These are phyloP conservation scores for Asteroscopus sphinx DNA, from an alignment of 2,888 invertebrate genomes.

Conservation along the genomic window DNA sequence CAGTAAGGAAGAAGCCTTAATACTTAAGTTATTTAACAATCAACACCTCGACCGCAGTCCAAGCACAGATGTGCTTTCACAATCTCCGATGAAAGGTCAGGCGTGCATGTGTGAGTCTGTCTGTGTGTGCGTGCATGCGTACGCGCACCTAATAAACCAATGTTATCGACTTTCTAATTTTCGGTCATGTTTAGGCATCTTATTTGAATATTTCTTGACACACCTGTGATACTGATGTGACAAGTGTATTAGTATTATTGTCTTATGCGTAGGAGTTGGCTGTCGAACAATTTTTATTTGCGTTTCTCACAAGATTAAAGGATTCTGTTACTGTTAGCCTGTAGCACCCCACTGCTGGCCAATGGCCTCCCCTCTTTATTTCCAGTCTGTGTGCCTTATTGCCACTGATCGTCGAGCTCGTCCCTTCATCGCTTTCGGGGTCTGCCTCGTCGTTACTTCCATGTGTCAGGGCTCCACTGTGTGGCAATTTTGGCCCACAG, in stretches of 20 bases:
- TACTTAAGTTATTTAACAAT: constrained; percentile 43
- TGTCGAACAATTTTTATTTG: constrained; percentile 10
- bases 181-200: constrained; percentile 58
- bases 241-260: constrained; percentile 42
- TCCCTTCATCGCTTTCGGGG: no score
- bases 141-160: constrained; percentile 64
- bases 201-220: constrained; percentile 51
- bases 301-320: constrained; percentile 7
- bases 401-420: no score
- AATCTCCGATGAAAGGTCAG: constrained; percentile 79
- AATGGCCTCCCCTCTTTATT: no score
- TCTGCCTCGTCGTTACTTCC: no score
- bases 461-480: no score
- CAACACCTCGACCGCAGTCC: constrained; percentile 21
- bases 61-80: constrained; percentile 73
- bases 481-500: no score
- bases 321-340: no score
- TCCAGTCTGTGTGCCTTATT: no score
- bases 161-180: constrained; percentile 82
- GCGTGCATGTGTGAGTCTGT: constrained; percentile 27
- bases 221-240: constrained; percentile 47
- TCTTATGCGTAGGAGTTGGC: constrained; percentile 14
- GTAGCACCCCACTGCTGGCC: no score
- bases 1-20: neutral
- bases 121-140: constrained; percentile 54